Base-by-base conservation (phyloP, 2,797 vertebrate species). In the Lemur catta region DNA sequence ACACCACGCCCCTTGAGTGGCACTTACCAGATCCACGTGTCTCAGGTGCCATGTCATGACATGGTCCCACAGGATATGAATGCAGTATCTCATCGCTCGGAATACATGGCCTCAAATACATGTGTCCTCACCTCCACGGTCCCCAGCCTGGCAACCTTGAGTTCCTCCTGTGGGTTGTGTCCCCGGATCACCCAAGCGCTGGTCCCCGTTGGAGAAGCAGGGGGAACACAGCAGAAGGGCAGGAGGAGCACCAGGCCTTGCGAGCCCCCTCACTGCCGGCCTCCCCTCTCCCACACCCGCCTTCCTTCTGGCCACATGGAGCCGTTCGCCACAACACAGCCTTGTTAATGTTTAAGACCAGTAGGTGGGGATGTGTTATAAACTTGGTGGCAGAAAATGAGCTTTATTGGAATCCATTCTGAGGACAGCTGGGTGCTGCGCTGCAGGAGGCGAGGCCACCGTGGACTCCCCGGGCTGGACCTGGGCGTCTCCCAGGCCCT, bases 281-380 rank as follows among this genome's bases (percentile, higher is more conserved):
- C 28, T 5, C 11, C 46, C 48, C 33, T 24, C 22, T 57, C 84
- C 57, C 65, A 46, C 55, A 55, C 55, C 7, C 67, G 2, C 48
- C 67, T 76, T 71, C 63, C 24, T 67, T 72, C 91, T 65, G 91
- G 75, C 93, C 79, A 41, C 96, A 75, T 3, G 35, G 67, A 97
- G 65, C 85, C 7, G 4, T 52, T 8, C 5, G 18, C 61, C 67
- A n/a, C 59, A 35, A 61, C 78, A 46, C 80, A 94, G 82, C 69
- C 92, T 76, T 7, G 0, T 41, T 97, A 94, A n/a, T 89, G 89
- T 96, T 86, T 97, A 94, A 98, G 88, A 78, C 98, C 98, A 98
- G 98, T 98, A 98, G 98, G 98, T 98, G 98, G 98, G 91, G 98
- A 97, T 98, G 87, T 98, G 97, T 97, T 97, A 95, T 95, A 98